Conservation (phyloP, 1,140 invertebrate species). For the Atta cephalotes region DNA sequence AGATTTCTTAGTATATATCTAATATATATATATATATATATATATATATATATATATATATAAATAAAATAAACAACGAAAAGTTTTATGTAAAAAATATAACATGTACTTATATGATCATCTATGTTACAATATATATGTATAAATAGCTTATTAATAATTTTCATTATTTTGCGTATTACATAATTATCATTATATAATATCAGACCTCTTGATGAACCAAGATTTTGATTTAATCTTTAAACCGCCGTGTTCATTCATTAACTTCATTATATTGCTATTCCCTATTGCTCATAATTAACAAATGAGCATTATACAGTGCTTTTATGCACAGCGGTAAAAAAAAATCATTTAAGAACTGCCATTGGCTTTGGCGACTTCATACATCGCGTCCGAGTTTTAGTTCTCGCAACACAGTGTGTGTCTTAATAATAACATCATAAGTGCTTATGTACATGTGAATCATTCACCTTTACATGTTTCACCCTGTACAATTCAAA, state of each 20-base stretch:
- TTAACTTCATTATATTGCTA: constrained; percentile 31
- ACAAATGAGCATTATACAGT: background rate
- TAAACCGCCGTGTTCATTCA: constrained; percentile 4
- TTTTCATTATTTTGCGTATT: constrained; percentile 54
- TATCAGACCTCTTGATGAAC: constrained; percentile 35
- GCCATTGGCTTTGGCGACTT: background rate
- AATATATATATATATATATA: too few relatives aligned
- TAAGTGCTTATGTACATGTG: constrained; percentile 20
- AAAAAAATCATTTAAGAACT: background rate
- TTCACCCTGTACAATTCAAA: constrained; percentile 40
- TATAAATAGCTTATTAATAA: constrained; percentile 69
- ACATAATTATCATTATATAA: constrained; percentile 55
- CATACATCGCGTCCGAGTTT: background rate
- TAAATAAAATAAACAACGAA: background rate
- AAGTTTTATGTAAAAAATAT: constrained; percentile 74
- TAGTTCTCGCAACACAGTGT: background rate
- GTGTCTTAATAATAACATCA: constrained; percentile 28
- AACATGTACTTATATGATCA: constrained; percentile 73
- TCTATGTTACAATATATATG: constrained; percentile 74
- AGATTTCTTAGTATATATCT: too few relatives aligned
- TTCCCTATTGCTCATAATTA: constrained; percentile 43
- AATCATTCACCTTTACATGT: constrained; percentile 6
- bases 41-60: background rate
- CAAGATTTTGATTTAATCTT: constrained; percentile 54
- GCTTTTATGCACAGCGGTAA: constrained; percentile 11